Evolutionary conservation across 2,888 invertebrate species (phyloP).

Genomic region (Hydraecia micacea): DNA sequence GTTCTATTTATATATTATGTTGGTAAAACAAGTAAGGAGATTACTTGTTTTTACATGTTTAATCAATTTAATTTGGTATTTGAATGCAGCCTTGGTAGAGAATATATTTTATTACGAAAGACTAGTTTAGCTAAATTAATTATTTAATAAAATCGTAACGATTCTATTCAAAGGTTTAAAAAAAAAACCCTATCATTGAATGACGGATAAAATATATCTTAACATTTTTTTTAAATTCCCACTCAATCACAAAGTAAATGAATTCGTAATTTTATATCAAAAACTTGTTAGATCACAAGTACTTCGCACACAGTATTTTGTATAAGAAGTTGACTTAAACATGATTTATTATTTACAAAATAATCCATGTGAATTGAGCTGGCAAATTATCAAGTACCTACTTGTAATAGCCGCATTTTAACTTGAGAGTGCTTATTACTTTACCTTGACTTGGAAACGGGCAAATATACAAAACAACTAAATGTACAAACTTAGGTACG

Average conservation of each 20-base stretch:
- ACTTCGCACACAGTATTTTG: conserved; percentile 26
- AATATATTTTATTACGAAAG: neutral
- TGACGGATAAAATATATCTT: neutral
- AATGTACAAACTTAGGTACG: neutral
- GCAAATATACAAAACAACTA: conserved; percentile 8
- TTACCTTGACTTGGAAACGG: conserved; percentile 41
- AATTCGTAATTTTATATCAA: conserved; percentile 4
- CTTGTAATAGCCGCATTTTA: conserved; percentile 13
- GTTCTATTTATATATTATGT: neutral
- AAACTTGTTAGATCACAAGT: conserved; percentile 14
- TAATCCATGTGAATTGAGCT: conserved; percentile 16
- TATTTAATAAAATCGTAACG: neutral
- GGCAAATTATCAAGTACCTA: conserved; percentile 5
- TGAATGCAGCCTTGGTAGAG: neutral
- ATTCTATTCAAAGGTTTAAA: neutral
- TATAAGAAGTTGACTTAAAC: neutral
- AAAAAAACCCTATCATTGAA: neutral
- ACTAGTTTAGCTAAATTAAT: neutral
- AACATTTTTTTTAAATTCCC: neutral
- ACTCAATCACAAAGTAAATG: conserved; percentile 3
- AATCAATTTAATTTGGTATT: neutral
- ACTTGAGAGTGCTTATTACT: conserved; percentile 12
- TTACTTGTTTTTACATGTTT: too few species aligned
- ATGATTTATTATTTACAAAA: conserved; percentile 44
- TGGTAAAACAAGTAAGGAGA: neutral